These are phyloP conservation scores for Nowickia ferox DNA, from an alignment of 2,888 invertebrate genomes.

Conservation along the genomic window DNA sequence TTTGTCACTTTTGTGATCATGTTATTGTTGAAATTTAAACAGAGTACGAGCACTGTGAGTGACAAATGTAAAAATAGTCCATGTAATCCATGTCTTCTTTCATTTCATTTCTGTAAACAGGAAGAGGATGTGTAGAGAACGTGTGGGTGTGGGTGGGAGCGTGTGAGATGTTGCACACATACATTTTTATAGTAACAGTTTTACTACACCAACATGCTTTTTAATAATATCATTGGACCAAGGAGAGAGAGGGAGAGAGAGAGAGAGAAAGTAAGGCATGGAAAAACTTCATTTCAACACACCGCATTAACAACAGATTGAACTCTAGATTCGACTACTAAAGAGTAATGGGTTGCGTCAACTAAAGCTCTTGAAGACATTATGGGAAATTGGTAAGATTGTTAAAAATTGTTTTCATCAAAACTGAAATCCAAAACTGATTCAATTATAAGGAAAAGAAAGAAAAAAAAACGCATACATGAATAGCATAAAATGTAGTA, in stretches of 20 bases:
- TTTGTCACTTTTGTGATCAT: conserved; percentile 54
- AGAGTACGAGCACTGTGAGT: background rate
- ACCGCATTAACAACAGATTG: conserved; percentile 14
- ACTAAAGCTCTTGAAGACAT: background rate
- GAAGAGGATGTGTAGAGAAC: background rate
- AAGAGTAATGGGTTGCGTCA: conserved; percentile 10
- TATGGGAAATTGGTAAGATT: conserved; percentile 22
- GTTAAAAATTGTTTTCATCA: conserved; percentile 41
- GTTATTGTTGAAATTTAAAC: conserved; percentile 24
- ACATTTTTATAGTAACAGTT: background rate
- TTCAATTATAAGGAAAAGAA: conserved; percentile 35
- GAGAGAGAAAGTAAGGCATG: background rate
- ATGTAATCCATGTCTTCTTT: conserved; percentile 22
- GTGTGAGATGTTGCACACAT: background rate
- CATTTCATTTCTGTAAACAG: conserved; percentile 12
- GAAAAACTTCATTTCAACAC: conserved; percentile 49
- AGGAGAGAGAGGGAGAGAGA: background rate
- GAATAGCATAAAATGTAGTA: background rate
- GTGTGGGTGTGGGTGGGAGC: background rate
- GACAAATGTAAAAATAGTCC: background rate
- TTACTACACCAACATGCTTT: background rate
- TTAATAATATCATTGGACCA: background rate
- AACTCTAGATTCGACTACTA: background rate
- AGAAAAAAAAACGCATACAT: background rate
- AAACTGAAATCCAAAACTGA: conserved; percentile 55